phyloP scores from a whole-genome alignment of 2,888 invertebrate genomes.

The Acrobeloides nanus region DNA sequence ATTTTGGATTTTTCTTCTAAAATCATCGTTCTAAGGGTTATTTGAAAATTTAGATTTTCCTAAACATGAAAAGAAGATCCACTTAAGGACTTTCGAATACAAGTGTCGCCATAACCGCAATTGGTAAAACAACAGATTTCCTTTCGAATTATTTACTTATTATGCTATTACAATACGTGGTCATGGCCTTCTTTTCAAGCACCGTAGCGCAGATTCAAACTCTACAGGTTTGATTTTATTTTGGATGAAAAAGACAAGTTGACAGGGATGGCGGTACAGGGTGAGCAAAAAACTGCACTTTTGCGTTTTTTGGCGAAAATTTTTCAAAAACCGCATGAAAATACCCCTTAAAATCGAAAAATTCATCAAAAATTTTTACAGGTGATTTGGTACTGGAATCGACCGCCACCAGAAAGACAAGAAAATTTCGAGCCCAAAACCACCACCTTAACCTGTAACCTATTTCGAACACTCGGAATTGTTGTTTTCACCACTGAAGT shows the following conservation, averaged over 20 bases:
- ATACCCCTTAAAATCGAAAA: no score
- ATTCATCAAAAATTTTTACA: no score
- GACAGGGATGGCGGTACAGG: no score
- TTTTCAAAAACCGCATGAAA: no score
- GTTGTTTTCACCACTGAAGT: slow-evolving; percentile 1
- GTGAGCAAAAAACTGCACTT: no score
- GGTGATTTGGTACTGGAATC: slow-evolving; percentile 12
- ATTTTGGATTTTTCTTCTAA: no score
- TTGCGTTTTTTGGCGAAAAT: no score
- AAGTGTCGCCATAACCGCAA: slow-evolving; percentile 10
- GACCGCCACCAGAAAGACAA: slow-evolving; percentile 3
- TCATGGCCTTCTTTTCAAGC: slow-evolving; percentile 17
- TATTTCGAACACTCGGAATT: slow-evolving; percentile 4
- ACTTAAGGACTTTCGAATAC: slow-evolving; percentile 13
- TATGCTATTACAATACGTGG: slow-evolving; percentile 16
- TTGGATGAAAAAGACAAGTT: no score
- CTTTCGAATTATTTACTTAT: slow-evolving; percentile 10
- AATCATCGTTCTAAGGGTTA: no score
- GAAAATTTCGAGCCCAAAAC: no score
- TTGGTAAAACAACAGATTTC: slow-evolving; percentile 17
- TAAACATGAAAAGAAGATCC: slow-evolving; percentile 11
- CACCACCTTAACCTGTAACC: no score
- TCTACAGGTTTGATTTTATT: slow-evolving; percentile 7
- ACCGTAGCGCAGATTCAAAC: slow-evolving; percentile 9
- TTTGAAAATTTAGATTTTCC: slow-evolving; percentile 15